These are phyloP conservation scores for Plagiodera versicolora DNA, from an alignment of 2,888 invertebrate species.

Conservation along the genomic window DNA sequence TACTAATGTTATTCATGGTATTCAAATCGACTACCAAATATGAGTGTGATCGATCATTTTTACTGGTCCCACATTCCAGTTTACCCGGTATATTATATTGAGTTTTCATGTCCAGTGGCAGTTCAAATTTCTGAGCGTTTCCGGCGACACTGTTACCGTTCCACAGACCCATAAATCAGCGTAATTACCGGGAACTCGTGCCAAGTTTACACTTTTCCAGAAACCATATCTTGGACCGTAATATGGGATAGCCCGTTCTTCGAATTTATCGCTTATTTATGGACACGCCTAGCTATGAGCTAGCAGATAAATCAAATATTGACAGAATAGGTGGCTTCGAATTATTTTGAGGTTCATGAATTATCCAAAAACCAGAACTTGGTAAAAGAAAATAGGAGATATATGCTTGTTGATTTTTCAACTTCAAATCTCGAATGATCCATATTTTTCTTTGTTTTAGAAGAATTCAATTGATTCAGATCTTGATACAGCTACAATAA, in stretches of 20 bases:
- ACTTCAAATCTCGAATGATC: no score
- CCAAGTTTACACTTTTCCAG: conserved; percentile 21
- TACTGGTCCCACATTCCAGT: no score
- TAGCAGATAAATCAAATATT: conserved; percentile 16
- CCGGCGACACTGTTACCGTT: conserved; percentile 11
- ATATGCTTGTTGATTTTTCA: no score
- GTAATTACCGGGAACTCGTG: conserved; percentile 21
- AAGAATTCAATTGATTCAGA: no score
- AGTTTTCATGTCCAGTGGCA: background rate
- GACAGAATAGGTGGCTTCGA: background rate
- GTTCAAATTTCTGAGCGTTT: background rate
- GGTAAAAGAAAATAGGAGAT: no score
- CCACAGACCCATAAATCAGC: conserved; percentile 19
- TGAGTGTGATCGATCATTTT: no score
- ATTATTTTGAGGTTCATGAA: background rate
- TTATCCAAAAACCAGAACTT: no score
- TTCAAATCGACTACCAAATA: no score
- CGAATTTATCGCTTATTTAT: conserved; percentile 25
- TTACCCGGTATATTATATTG: background rate
- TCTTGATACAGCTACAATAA: no score
- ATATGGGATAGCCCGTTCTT: conserved; percentile 18
- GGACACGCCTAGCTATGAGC: conserved; percentile 12
- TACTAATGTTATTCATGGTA: no score
- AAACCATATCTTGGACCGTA: conserved; percentile 18
- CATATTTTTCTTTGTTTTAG: no score